Conservation (phyloP, 2,888 invertebrate species). For the Melanchra persicariae region DNA sequence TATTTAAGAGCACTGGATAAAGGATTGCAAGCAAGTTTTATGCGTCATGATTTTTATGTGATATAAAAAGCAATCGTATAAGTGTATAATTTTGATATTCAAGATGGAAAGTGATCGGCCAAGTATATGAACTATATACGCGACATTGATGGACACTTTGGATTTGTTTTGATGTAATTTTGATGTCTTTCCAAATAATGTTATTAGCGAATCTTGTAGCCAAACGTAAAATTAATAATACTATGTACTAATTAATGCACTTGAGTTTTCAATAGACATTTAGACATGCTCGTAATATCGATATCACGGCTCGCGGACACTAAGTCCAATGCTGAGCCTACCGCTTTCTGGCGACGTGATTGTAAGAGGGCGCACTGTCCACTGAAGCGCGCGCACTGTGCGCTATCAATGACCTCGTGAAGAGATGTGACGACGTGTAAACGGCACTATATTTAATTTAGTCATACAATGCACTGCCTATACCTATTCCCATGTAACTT, state of each 20-base stretch:
- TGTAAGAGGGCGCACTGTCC: slow-evolving; percentile 46
- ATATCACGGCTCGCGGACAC: slow-evolving; percentile 59
- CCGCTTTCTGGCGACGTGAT: slow-evolving; percentile 64
- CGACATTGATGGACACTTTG: slow-evolving; percentile 55
- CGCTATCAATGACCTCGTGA: slow-evolving; percentile 23
- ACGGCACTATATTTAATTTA: slow-evolving; percentile 56
- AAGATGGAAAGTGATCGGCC: slow-evolving; percentile 56
- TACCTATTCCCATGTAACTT: slow-evolving; percentile 42
- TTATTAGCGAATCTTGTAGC: slow-evolving; percentile 63
- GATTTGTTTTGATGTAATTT: slow-evolving; percentile 57
- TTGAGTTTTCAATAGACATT: slow-evolving; percentile 74
- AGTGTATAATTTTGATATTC: slow-evolving; percentile 63
- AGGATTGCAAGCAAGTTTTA: slow-evolving; percentile 59
- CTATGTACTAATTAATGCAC: slow-evolving; percentile 71
- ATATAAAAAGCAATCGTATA: slow-evolving; percentile 66
- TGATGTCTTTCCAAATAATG: slow-evolving; percentile 69
- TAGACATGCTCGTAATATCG: slow-evolving; percentile 63
- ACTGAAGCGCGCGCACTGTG: slow-evolving; percentile 27
- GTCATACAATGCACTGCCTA: slow-evolving; percentile 56
- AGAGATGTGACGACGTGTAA: slow-evolving; percentile 35
- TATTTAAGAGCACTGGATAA: slow-evolving; percentile 60
- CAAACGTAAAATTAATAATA: slow-evolving; percentile 58
- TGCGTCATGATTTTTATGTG: slow-evolving; percentile 67
- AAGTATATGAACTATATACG: slow-evolving; percentile 53
- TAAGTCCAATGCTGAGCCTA: slow-evolving; percentile 56